These are phyloP conservation scores for Solea solea DNA, from an alignment of 2,113 vertebrate genomes.

Conservation along the genomic window DNA sequence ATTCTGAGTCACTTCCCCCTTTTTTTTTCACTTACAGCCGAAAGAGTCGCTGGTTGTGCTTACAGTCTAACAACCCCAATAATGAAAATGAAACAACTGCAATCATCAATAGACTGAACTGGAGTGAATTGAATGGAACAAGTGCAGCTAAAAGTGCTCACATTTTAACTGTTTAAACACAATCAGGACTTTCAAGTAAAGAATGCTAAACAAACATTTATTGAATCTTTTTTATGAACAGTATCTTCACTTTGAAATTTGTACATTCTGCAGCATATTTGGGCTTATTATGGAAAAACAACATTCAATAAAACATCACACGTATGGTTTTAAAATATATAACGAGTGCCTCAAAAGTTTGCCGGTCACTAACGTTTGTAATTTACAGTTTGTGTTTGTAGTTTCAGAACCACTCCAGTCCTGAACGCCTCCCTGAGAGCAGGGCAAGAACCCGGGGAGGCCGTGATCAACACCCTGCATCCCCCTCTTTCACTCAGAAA, in stretches of 20 bases:
- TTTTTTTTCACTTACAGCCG: background rate
- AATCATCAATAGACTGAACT: too few species aligned
- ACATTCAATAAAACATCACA: background rate
- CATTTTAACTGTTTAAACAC: background rate
- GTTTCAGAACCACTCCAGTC: conserved; percentile 19
- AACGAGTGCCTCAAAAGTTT: conserved; percentile 1
- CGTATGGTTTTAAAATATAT: background rate
- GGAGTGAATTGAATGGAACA: too few species aligned
- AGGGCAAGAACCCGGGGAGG: conserved; percentile 32
- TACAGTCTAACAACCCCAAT: background rate
- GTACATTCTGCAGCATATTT: conserved; percentile 24
- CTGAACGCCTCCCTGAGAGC: conserved; percentile 20
- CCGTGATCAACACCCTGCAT: conserved; percentile 58
- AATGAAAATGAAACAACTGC: too few species aligned
- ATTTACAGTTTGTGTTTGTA: conserved; percentile 21
- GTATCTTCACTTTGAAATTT: background rate
- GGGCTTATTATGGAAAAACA: background rate
- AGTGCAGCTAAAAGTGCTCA: too few species aligned
- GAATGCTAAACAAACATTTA: background rate
- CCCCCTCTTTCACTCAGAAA: conserved; percentile 50
- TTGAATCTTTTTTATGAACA: background rate
- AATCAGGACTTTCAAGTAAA: background rate
- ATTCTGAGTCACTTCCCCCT: conserved; percentile 34
- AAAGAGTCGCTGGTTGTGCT: conserved; percentile 25
- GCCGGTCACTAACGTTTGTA: background rate